These are phyloP conservation scores for Vesta saturnalis DNA, from an alignment of 2,888 invertebrate genomes.

Conservation along the genomic window DNA sequence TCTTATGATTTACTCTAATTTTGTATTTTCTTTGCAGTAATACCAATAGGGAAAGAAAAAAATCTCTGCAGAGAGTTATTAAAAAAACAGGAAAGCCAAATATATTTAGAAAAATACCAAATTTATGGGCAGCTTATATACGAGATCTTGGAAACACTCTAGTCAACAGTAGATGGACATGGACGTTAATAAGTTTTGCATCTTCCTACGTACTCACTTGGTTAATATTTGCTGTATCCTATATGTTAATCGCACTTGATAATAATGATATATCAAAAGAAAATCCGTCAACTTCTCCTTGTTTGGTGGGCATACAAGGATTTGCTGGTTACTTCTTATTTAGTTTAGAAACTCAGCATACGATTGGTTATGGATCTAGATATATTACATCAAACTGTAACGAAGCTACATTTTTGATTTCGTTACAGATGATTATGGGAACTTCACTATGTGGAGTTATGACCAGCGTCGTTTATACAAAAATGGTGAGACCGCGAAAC, in stretches of 20 bases:
- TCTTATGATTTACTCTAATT: neutral
- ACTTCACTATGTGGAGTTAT: conserved; percentile 56
- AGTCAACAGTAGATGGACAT: conserved; percentile 80
- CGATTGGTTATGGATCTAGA: conserved; percentile 86
- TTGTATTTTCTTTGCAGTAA: neutral
- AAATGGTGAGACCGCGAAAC: conserved; percentile 68
- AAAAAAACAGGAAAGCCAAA: conserved; percentile 52
- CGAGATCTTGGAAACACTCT: conserved; percentile 69
- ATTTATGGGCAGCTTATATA: conserved; percentile 50
- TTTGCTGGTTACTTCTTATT: conserved; percentile 79
- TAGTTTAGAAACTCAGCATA: conserved; percentile 83
- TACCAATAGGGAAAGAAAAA: neutral
- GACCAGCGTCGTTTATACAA: conserved; percentile 69
- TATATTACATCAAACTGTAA: conserved; percentile 87
- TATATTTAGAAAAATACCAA: conserved; percentile 45
- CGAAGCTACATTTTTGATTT: conserved; percentile 83
- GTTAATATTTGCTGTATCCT: conserved; percentile 80
- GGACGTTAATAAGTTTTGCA: conserved; percentile 71
- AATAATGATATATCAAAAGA: conserved; percentile 78
- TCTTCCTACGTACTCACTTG: conserved; percentile 76
- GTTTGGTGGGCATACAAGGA: conserved; percentile 69
- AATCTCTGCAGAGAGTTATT: conserved; percentile 43
- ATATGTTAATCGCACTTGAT: conserved; percentile 79
- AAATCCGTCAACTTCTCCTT: conserved; percentile 62
- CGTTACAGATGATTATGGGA: conserved; percentile 80